phyloP scores from a whole-genome alignment of 2,888 invertebrate species.

The Argynnis bischoffii region DNA sequence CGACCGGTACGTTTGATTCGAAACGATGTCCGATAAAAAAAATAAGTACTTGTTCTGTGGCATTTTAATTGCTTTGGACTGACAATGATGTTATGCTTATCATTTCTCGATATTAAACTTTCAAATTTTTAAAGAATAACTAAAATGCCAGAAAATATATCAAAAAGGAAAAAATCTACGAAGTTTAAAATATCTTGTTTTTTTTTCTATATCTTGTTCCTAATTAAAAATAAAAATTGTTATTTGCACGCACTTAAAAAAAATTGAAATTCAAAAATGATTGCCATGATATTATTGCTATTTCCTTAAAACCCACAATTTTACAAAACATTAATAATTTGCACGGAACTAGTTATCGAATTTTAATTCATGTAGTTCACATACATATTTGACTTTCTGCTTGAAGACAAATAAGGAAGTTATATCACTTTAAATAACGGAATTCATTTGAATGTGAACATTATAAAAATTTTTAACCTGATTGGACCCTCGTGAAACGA shows the following conservation, averaged over 20 bases:
- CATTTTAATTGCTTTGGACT: slow-evolving; percentile 45
- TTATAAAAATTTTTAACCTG: slow-evolving; percentile 11
- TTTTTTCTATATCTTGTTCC: not conserved
- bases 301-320: not conserved
- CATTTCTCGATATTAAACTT: slow-evolving; percentile 3
- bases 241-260: too few relatives aligned
- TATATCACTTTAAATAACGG: slow-evolving; percentile 16
- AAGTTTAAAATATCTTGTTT: too few relatives aligned
- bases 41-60: slow-evolving; percentile 51
- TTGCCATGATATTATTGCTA: too few relatives aligned
- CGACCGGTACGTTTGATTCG: slow-evolving; percentile 66
- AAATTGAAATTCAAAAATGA: too few relatives aligned
- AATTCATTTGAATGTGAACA: slow-evolving; percentile 2
- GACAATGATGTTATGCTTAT: slow-evolving; percentile 24
- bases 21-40: slow-evolving; percentile 49
- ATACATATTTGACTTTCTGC: slow-evolving; percentile 9
- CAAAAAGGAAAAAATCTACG: not conserved
- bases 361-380: slow-evolving; percentile 11
- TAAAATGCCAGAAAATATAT: not conserved
- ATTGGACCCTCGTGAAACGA: not conserved
- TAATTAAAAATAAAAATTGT: too few relatives aligned
- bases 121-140: not conserved
- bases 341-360: not conserved
- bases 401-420: slow-evolving; percentile 13
- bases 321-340: not conserved